Conservation (phyloP, 2,888 invertebrate genomes). For the Drosophila robusta region DNA sequence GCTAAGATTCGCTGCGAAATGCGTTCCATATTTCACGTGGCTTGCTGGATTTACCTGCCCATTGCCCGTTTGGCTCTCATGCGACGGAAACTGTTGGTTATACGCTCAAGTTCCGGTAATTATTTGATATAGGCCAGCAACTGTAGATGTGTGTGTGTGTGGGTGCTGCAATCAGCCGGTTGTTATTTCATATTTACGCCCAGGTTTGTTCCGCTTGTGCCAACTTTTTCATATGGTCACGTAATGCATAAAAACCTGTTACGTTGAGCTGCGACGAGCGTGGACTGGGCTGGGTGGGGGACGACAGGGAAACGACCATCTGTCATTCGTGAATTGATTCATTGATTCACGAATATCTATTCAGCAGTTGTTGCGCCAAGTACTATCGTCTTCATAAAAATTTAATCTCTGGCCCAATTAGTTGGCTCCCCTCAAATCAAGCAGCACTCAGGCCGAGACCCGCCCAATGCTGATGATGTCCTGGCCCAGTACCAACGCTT, state of each 20-base stretch:
- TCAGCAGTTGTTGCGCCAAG: conserved; percentile 2
- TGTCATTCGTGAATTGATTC: conserved; percentile 59
- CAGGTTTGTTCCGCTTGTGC: conserved; percentile 41
- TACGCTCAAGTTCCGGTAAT: conserved; percentile 76
- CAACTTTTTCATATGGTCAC: conserved; percentile 66
- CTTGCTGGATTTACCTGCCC: conserved; percentile 25
- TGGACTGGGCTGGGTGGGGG: too few species aligned
- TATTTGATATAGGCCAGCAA: conserved; percentile 73
- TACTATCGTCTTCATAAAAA: conserved; percentile 46
- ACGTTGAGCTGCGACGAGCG: conserved; percentile 22
- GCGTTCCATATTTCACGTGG: conserved; percentile 38
- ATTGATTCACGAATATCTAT: conserved; percentile 38
- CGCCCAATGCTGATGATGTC: background rate
- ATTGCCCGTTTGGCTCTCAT: conserved; percentile 19
- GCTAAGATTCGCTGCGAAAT: conserved; percentile 27
- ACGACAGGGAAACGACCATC: background rate
- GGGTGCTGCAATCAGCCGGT: conserved; percentile 20
- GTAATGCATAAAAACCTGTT: conserved; percentile 78
- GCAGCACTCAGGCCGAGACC: background rate
- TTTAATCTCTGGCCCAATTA: conserved; percentile 62
- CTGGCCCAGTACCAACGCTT: background rate
- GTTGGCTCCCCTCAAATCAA: conserved; percentile 20
- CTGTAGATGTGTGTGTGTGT: conserved; percentile 8
- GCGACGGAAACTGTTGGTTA: conserved; percentile 74
- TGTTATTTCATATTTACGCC: conserved; percentile 47